Conservation (phyloP, 2,113 vertebrate genomes). For the Columba janthina region DNA sequence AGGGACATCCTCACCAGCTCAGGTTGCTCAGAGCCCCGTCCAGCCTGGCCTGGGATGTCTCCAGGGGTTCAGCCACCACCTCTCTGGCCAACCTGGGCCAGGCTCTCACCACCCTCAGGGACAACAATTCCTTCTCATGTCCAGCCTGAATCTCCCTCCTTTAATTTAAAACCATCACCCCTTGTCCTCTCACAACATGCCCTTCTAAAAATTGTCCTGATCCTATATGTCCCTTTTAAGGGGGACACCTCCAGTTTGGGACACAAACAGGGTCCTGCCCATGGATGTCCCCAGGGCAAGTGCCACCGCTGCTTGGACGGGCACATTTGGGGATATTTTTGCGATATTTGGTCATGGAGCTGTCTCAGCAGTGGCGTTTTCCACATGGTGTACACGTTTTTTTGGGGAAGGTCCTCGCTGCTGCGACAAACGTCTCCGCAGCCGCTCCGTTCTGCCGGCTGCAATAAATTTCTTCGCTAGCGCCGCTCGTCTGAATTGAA, state of each 20-base stretch:
- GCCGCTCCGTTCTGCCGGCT: slow-evolving; percentile 60
- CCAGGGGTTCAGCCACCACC: too few species aligned
- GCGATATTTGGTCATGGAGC: neutral
- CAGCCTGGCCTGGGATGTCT: too few species aligned
- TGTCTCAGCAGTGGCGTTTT: slow-evolving; percentile 13
- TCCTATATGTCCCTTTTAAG: too few species aligned
- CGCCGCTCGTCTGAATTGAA: slow-evolving; percentile 69
- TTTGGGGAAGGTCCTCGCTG: neutral
- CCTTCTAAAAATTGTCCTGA: too few species aligned
- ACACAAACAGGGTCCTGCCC: neutral
- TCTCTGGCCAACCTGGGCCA: too few species aligned
- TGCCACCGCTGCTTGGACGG: fast-evolving
- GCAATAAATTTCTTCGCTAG: slow-evolving; percentile 63
- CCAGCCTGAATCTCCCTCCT: too few species aligned
- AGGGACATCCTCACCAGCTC: too few species aligned
- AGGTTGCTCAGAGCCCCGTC: too few species aligned
- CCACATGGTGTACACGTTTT: neutral
- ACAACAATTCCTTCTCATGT: too few species aligned
- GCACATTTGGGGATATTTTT: neutral
- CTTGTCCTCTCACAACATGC: too few species aligned
- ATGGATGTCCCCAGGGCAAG: neutral
- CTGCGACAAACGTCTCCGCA: slow-evolving; percentile 27
- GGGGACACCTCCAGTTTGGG: neutral
- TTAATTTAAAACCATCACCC: too few species aligned
- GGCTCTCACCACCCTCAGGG: too few species aligned